These are phyloP conservation scores for Betta splendens DNA, from an alignment of 2,797 vertebrate genomes.

Conservation along the genomic window DNA sequence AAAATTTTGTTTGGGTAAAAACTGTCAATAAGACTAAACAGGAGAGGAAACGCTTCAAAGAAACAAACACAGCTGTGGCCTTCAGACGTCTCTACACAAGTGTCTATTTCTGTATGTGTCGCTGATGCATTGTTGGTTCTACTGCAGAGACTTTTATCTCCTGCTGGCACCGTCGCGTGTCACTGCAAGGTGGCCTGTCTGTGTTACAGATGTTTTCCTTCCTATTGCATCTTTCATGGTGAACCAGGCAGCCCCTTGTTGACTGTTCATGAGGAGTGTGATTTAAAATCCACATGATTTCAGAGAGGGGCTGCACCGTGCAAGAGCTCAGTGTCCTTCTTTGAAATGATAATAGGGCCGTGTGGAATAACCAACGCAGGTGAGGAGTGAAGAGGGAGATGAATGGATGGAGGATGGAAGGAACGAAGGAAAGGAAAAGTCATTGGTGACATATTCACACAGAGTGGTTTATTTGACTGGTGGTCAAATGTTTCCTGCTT, in stretches of 20 bases:
- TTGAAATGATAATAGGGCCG: conserved; percentile 80
- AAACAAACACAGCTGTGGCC: neutral
- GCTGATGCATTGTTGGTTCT: conserved; percentile 3
- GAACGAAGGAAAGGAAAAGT: neutral
- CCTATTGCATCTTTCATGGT: conserved; percentile 55
- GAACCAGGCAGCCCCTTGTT: conserved; percentile 37
- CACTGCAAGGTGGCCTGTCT: conserved; percentile 23
- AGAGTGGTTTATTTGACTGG: conserved; percentile 4
- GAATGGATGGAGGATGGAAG: neutral
- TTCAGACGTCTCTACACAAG: no score
- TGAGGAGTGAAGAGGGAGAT: conserved; percentile 21
- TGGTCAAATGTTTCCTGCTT: conserved; percentile 14
- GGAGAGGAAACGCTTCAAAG: no score
- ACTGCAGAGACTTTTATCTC: conserved; percentile 43
- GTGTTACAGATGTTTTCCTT: conserved; percentile 44
- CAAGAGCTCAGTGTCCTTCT: conserved; percentile 53
- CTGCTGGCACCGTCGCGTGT: conserved; percentile 15
- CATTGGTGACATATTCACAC: conserved; percentile 1
- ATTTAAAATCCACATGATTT: conserved; percentile 67
- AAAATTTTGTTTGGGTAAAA: no score
- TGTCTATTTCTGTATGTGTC: neutral
- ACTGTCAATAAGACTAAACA: no score
- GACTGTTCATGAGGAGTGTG: conserved; percentile 54
- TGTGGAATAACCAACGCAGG: conserved; percentile 69
- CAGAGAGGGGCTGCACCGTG: conserved; percentile 41